A percentile compares a stretch with the other conserved stretches of the same genome.
Conservation (phyloP, 2,113 vertebrate species). For the Parus major region DNA sequence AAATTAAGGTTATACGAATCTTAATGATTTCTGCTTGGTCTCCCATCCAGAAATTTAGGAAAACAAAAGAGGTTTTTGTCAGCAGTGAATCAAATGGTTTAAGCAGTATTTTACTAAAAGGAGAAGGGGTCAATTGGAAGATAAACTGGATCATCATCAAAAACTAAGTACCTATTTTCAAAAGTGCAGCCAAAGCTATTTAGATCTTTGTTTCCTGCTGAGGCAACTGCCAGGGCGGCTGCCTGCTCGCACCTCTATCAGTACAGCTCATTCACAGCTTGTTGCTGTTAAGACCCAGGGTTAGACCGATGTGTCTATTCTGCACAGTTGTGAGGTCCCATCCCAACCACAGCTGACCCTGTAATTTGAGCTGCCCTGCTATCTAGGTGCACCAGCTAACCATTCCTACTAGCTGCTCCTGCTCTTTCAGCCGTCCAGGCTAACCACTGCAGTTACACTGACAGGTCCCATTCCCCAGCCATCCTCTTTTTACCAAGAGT, state of each 20-base stretch:
- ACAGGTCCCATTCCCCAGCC: neutral
- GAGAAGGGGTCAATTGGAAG: neutral
- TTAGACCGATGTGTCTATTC: neutral
- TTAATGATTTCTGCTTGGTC: neutral
- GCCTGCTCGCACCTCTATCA: neutral
- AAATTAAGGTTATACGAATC: neutral
- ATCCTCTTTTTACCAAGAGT: neutral
- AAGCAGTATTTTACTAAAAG: neutral
- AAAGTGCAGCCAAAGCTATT: slow-evolving; percentile 29
- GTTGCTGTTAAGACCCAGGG: neutral
- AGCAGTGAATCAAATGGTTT: neutral
- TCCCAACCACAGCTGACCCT: neutral
- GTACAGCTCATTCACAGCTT: neutral
- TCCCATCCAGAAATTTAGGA: neutral
- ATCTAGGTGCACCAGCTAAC: neutral
- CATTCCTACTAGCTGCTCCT: neutral
- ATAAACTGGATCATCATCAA: slow-evolving; percentile 17
- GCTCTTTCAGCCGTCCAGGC: neutral
- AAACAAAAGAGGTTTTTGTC: neutral
- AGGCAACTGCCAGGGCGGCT: slow-evolving; percentile 17
- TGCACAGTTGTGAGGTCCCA: neutral
- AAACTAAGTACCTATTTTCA: neutral
- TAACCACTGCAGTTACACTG: neutral
- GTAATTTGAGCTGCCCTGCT: neutral
- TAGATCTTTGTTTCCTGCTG: neutral